These are phyloP conservation scores for Lithobates sylvaticus DNA, from an alignment of 2,797 vertebrate genomes.

Conservation along the genomic window DNA sequence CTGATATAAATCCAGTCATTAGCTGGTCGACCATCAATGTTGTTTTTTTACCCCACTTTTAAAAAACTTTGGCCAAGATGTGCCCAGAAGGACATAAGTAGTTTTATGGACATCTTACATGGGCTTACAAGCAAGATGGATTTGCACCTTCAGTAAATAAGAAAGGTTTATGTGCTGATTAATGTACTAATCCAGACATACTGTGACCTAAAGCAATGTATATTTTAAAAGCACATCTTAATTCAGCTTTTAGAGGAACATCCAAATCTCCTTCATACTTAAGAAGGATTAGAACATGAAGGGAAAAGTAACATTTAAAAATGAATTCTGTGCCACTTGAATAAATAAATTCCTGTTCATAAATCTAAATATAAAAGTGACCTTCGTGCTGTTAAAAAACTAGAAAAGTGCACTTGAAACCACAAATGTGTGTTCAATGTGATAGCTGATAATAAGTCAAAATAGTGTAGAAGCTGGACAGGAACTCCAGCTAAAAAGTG, in stretches of 20 bases:
- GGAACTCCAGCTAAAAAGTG: too few species aligned
- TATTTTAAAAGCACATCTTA: background rate
- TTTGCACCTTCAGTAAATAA: too few species aligned
- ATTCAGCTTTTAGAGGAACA: background rate
- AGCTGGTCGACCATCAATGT: too few species aligned
- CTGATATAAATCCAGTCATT: too few species aligned
- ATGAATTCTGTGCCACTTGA: slow-evolving; percentile 7
- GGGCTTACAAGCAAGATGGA: background rate
- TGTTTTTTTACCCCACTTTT: background rate
- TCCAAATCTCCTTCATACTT: background rate
- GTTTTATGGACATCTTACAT: background rate
- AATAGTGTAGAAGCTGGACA: too few species aligned
- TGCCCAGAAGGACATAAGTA: too few species aligned
- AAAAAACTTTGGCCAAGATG: background rate
- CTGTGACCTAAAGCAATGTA: background rate
- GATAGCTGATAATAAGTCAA: too few species aligned
- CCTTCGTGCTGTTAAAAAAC: too few species aligned
- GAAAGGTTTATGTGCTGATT: background rate
- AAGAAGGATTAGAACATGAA: slow-evolving; percentile 17
- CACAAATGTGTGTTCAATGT: too few species aligned
- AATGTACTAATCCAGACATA: background rate
- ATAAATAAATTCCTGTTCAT: background rate
- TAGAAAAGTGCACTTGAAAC: too few species aligned
- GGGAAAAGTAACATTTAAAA: slow-evolving; percentile 3
- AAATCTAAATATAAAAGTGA: too few species aligned